phyloP scores from a whole-genome alignment of 2,113 vertebrate species.

The Oenanthe melanoleuca region DNA sequence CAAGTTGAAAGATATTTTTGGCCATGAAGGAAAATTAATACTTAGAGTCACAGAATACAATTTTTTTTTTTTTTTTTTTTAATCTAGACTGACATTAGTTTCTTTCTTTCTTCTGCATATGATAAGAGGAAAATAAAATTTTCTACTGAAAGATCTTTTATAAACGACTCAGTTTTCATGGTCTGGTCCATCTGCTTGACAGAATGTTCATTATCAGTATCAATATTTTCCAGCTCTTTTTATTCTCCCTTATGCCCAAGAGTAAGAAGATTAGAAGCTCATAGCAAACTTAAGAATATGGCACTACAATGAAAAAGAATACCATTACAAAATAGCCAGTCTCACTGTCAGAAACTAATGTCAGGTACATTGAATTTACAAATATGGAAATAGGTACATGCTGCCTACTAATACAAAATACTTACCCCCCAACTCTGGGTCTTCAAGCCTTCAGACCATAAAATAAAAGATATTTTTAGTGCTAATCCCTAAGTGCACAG shows the following conservation, averaged over 20 bases:
- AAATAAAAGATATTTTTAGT: neutral
- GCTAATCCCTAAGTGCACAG: neutral
- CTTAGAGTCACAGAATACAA: neutral
- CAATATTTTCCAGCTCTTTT: neutral
- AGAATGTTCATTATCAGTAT: neutral
- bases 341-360: neutral
- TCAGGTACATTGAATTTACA: neutral
- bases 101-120: neutral
- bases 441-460: neutral
- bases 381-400: neutral
- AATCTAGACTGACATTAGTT: neutral
- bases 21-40: neutral
- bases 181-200: neutral
- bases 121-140: neutral
- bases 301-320: neutral
- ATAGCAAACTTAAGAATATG: neutral
- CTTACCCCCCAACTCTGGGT: neutral
- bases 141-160: neutral
- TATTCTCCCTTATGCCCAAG: neutral
- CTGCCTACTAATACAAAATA: neutral
- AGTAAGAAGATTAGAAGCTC: neutral
- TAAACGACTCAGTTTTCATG: neutral
- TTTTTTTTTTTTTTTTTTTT: neutral
- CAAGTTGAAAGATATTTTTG: neutral
- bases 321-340: neutral